Evolutionary conservation across 2,888 invertebrate species (phyloP).

Genomic region (Periphyllus acericola): DNA sequence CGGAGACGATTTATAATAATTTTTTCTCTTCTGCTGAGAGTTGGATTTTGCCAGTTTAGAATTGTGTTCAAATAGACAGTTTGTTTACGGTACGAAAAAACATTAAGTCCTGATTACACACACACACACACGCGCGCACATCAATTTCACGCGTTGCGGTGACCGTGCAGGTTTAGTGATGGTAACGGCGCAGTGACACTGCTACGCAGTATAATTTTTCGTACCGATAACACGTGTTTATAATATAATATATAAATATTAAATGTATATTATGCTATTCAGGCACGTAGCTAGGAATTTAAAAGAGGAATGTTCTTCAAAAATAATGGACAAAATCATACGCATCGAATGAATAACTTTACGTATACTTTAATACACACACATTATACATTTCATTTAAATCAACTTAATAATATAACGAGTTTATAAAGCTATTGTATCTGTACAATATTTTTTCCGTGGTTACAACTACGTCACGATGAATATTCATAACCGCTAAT

Average conservation of each 20-base stretch:
- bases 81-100: no score
- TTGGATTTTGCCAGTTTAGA: no score
- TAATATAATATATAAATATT: not conserved
- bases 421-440: no score
- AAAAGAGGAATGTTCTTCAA: not conserved
- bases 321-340: not conserved
- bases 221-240: not conserved
- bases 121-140: not conserved
- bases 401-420: no score
- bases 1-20: no score
- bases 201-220: not conserved
- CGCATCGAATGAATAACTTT: not conserved
- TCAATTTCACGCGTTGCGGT: not conserved
- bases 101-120: not conserved
- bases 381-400: no score
- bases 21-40: no score
- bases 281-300: not conserved
- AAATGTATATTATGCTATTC: no score
- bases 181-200: not conserved
- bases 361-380: not conserved
- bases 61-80: no score
- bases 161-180: no score
- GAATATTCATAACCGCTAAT: not conserved
- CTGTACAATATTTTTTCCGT: no score
- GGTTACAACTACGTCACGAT: no score